A percentile compares a stretch with the other conserved stretches of the same genome.
Conservation (phyloP, 2,888 invertebrate genomes). For the Bhutanitis thaidina region DNA sequence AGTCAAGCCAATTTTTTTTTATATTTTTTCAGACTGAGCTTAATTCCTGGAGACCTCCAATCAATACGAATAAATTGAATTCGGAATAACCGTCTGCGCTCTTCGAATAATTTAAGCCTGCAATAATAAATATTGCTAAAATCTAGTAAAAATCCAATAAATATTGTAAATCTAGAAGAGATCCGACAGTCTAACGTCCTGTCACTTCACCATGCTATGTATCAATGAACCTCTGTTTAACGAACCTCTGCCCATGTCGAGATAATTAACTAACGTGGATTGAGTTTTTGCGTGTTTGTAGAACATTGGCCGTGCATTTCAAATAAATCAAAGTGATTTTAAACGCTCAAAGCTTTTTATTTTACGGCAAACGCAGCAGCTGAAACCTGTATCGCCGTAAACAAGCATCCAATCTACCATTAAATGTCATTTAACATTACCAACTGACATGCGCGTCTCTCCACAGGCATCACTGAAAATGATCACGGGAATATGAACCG, state of each 20-base stretch:
- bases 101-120: neutral
- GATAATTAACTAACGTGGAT: no score
- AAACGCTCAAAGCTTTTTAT: no score
- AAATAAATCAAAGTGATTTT: no score
- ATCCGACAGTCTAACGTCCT: no score
- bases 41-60: neutral
- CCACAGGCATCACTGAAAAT: constrained; percentile 2
- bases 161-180: no score
- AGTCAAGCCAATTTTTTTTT: constrained; percentile 6
- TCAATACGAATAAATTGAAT: constrained; percentile 8
- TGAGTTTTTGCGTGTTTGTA: no score
- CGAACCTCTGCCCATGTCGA: no score
- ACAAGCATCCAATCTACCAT: neutral
- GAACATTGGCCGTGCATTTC: no score
- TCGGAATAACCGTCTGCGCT: neutral
- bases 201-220: no score
- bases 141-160: no score
- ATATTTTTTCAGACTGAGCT: constrained; percentile 1
- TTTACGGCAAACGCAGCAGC: neutral
- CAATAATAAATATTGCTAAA: neutral
- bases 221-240: no score
- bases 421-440: constrained; percentile 3
- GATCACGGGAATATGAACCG: constrained; percentile 9
- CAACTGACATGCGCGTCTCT: neutral
- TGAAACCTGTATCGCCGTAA: neutral